Conservation (phyloP, 1,140 invertebrate species). For the Eurosta solidaginis region DNA sequence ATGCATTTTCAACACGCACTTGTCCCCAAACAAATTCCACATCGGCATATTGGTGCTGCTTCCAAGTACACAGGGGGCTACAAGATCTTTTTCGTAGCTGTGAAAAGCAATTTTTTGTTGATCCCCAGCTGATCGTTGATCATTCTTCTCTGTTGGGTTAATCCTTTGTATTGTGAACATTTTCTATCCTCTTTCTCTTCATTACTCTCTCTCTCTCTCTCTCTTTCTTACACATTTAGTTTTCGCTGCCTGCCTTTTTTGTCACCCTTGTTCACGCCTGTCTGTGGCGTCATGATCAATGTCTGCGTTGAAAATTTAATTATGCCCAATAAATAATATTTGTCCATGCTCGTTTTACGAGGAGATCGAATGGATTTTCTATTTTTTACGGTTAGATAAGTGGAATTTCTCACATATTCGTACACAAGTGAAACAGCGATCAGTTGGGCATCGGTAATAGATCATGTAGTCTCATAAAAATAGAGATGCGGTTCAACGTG, state of each 20-base stretch:
- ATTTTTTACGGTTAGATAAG: background rate
- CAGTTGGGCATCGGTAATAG: slow-evolving; percentile 12
- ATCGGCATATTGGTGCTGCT: background rate
- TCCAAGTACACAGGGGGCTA: too few relatives aligned
- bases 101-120: background rate
- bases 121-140: background rate
- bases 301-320: slow-evolving; percentile 17
- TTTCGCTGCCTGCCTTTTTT: background rate
- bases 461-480: background rate
- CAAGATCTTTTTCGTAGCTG: too few relatives aligned
- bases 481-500: too few relatives aligned
- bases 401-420: slow-evolving; percentile 9
- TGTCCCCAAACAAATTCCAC: background rate
- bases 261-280: slow-evolving; percentile 1
- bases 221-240: background rate
- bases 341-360: background rate
- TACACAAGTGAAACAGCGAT: background rate
- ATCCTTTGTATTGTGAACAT: too few relatives aligned
- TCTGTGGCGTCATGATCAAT: background rate
- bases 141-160: too few relatives aligned
- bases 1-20: background rate
- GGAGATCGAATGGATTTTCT: background rate
- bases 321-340: background rate
- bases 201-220: background rate
- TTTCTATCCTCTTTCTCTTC: too few relatives aligned